phyloP scores from a whole-genome alignment of 2,113 vertebrate genomes.

The Phylloscopus whistleri region DNA sequence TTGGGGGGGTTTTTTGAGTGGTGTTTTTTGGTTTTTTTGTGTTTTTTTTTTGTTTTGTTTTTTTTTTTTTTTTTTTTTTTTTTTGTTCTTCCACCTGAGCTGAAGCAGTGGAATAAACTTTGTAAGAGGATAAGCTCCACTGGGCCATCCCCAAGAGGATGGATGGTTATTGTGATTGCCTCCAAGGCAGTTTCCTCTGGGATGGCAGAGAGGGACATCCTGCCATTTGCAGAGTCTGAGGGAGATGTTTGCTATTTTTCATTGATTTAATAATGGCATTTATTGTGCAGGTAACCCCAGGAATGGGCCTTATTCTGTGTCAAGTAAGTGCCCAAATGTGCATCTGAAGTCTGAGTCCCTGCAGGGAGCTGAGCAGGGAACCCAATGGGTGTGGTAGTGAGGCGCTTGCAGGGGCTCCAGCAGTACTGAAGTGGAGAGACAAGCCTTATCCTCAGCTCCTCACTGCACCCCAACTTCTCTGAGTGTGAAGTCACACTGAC shows the following conservation, averaged over 20 bases:
- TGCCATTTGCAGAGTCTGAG: not conserved
- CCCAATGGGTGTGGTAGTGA: fast-evolving
- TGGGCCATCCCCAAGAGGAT: not conserved
- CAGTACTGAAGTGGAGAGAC: not conserved
- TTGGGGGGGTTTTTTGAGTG: no score
- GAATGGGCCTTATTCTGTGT: not conserved
- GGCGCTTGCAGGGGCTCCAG: fast-evolving
- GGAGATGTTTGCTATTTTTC: not conserved
- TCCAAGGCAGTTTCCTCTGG: not conserved
- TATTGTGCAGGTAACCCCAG: not conserved
- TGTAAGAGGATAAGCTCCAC: conserved; percentile 59
- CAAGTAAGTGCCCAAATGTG: not conserved
- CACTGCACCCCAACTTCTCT: not conserved
- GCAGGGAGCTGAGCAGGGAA: not conserved
- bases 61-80: not conserved
- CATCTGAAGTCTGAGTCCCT: not conserved
- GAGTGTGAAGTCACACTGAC: not conserved
- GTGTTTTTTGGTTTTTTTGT: no score
- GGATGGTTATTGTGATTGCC: not conserved
- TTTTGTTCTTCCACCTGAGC: conserved; percentile 51
- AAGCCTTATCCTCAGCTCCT: not conserved
- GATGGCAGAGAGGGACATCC: not conserved
- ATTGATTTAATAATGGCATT: not conserved
- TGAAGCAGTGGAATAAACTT: conserved; percentile 67
- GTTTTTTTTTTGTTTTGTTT: not conserved